Evolutionary conservation across 2,888 invertebrate species (phyloP), one percentile per base, ranked within the genome.

Genomic region (Molorchus minor): DNA sequence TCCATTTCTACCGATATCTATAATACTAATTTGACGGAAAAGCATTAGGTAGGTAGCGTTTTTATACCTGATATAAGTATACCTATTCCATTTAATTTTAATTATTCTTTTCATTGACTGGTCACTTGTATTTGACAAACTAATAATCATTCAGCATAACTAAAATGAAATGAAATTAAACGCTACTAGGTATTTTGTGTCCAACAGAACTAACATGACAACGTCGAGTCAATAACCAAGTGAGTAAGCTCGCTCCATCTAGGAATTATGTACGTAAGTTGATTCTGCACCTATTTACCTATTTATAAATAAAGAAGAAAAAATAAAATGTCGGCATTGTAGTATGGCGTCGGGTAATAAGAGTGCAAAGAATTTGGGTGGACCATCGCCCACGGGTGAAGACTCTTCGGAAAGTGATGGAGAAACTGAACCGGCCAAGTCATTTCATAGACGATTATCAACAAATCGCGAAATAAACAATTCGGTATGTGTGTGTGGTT

Each of bases 401-500:
- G 88, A 87, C 69, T 87, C 88, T 61, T 87, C 92, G 25, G 93
- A 92, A 78, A 93, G 93, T 82, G 93, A 93, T 79, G 90, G 88
- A 80, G 93, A 93, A 79, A 87, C 88, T 57, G 92, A 92, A 79
- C 90, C 89, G 73, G 91, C 89, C 68, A 86, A 85, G 78, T 87
- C 87, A 70, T 89, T 92, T 79, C 88, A 90, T 75, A 85, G 92
- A 75, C 87, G 91, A 75, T 86, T 93, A 78, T 93, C 93, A 61
- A 93, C 92, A 62, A 92, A 92, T 82, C 89, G 89, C 81, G 90
- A 90, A 80, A 88, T 91, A 79, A 91, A 90, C 80, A 87, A 88
- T 81, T 85, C 91, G 86, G 93, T 93, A 84, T 84, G 86, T 83
- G 71, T 63, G 16, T 52, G 45, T 44, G 53, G 46, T 33, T 53